phyloP scores from a whole-genome alignment of 1,140 invertebrate genomes.

The Telenomus remus region DNA sequence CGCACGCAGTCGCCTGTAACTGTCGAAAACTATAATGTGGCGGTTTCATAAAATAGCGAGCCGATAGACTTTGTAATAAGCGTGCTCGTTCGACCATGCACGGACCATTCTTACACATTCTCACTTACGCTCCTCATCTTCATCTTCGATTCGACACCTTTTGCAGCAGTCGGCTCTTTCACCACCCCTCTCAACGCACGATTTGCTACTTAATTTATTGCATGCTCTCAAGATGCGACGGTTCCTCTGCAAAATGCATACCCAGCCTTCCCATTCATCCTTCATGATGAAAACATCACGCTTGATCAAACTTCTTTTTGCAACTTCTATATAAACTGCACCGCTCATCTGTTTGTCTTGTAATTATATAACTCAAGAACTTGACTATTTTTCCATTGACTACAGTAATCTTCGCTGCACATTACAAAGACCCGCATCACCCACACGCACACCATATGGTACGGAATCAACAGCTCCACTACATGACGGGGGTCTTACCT shows the following conservation, averaged over 20 bases:
- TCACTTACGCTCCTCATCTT: slow-evolving; percentile 33
- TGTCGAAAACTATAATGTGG: slow-evolving; percentile 46
- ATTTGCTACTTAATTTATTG: slow-evolving; percentile 25
- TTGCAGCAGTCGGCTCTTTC: slow-evolving; percentile 29
- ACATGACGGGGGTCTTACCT: slow-evolving; percentile 46
- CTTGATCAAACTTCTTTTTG: too few relatives aligned
- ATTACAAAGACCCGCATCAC: slow-evolving; percentile 37
- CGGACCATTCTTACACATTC: slow-evolving; percentile 30
- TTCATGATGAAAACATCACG: neutral
- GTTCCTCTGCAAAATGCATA: too few relatives aligned
- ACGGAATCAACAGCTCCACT: slow-evolving; percentile 60
- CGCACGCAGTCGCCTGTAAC: slow-evolving; percentile 20
- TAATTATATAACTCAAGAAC: too few relatives aligned
- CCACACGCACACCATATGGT: slow-evolving; percentile 65
- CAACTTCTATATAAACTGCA: neutral
- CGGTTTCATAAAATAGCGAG: slow-evolving; percentile 30
- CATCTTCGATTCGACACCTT: slow-evolving; percentile 50
- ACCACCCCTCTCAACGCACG: slow-evolving; percentile 20
- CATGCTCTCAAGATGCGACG: neutral
- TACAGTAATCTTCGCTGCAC: slow-evolving; percentile 16
- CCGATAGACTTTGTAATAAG: slow-evolving; percentile 35
- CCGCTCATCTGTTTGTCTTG: too few relatives aligned
- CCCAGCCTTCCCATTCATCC: neutral
- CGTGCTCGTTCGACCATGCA: slow-evolving; percentile 40
- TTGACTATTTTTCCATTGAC: slow-evolving; percentile 19